Conservation (phyloP, 1,140 invertebrate species). For the Drosophila kurseongensis region DNA sequence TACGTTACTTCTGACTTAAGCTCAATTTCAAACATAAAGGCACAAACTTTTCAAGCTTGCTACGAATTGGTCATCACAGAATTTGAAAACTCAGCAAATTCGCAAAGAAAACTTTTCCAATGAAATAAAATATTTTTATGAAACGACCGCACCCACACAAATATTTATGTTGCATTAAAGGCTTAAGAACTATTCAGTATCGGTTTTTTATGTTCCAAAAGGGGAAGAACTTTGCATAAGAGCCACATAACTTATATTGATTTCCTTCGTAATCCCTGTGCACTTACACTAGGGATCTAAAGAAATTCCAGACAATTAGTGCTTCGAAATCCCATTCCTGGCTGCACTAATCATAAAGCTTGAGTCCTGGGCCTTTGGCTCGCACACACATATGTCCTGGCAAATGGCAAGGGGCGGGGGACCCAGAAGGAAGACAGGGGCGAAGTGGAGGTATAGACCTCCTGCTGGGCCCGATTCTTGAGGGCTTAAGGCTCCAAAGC, state of each 20-base stretch:
- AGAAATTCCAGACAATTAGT: constrained; percentile 57
- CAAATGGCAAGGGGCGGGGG: background rate
- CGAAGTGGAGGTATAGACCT: background rate
- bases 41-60: no score
- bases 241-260: constrained; percentile 47
- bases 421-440: background rate
- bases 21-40: no score
- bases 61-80: no score
- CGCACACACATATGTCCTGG: constrained; percentile 4
- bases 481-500: constrained; percentile 63
- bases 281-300: constrained; percentile 16
- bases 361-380: constrained; percentile 29
- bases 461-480: constrained; percentile 45
- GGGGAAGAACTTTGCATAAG: background rate
- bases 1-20: no score
- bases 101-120: constrained; percentile 52
- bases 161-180: constrained; percentile 1
- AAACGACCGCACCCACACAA: background rate
- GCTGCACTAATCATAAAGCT: constrained; percentile 60
- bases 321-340: constrained; percentile 47
- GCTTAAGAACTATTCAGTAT: background rate
- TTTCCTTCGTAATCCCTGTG: constrained; percentile 12
- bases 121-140: constrained; percentile 24
- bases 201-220: background rate
- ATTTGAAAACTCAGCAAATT: constrained; percentile 23